Evolutionary conservation across 2,888 invertebrate genomes (phyloP), one percentile per base, ranked within the genome.

Genomic region (Miltochrista miniata): DNA sequence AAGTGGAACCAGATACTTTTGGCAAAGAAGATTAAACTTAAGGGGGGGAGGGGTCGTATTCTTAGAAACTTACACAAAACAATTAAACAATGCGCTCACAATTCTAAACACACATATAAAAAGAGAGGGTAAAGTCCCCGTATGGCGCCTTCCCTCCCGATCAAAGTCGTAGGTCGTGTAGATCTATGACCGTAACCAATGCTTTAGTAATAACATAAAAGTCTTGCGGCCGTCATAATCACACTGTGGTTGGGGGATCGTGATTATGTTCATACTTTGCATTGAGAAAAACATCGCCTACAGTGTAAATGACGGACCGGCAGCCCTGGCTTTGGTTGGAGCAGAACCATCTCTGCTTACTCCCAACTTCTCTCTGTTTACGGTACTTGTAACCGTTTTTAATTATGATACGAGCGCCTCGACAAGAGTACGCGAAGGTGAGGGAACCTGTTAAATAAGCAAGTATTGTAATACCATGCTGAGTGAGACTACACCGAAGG

Each of bases 341-440:
- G 14, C 61, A 61, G n/a, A 30, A 46, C 59, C 59, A 59, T n/a
- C 59, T 37, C 0, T 43, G 31, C 30, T 51, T 56, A 8, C 1
- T 7, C 0, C 56, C 51, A n/a, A 1, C 4, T 1, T n/a, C 18
- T 0, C 10, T 33, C 1, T 51, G 59, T 9, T 38, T 61, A 2
- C 14, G 11, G 24, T 45, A 59, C 12, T 46, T 56, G 10, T 51
- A 48, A 1, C 59, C 59, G 31, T 48, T n/a, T 11, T 33, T 15
- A 8, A 29, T 29, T 7, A 59, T 14, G 4, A 56, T 24, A 8
- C 46, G 61, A 35, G 43, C 37, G 5, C 61, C 61, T 41, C 38
- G 37, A 2, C 14, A 35, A 1, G 51, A 30, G 2, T 14, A 18
- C 0, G 15, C 15, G n/a, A 45, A 45, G 0, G n/a, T 24, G 9